Conservation (phyloP, 1,140 invertebrate genomes). For the Bombus turneri region DNA sequence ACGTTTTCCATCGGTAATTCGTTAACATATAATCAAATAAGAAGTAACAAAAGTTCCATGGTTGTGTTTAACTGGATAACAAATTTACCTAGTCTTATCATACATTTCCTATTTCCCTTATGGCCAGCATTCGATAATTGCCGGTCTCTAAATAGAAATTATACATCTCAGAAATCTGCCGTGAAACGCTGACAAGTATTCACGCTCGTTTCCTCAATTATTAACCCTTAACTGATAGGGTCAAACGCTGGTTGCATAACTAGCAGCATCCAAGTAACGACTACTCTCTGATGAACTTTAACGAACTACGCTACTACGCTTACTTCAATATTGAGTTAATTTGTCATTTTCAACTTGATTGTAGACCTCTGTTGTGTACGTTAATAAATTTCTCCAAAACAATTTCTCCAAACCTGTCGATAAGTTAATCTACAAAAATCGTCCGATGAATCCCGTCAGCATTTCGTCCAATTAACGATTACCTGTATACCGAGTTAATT, state of each 20-base stretch:
- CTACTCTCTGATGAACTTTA: background rate
- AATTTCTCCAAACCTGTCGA: background rate
- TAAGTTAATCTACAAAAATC: background rate
- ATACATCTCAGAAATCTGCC: background rate
- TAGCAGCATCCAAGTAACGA: background rate
- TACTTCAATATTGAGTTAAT: background rate
- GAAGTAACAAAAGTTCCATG: background rate
- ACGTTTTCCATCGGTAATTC: background rate
- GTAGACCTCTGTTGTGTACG: too few species aligned
- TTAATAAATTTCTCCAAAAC: background rate
- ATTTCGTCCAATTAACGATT: too few species aligned
- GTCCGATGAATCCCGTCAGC: background rate
- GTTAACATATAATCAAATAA: background rate
- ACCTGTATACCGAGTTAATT: too few species aligned
- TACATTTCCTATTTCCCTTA: too few species aligned
- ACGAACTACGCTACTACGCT: background rate
- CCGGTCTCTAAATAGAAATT: slow-evolving; percentile 2
- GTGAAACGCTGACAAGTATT: slow-evolving; percentile 18
- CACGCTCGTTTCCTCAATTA: slow-evolving; percentile 27
- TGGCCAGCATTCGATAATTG: background rate
- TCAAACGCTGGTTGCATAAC: slow-evolving; percentile 13
- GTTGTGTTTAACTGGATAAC: too few species aligned
- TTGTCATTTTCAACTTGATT: too few species aligned
- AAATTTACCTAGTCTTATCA: background rate
- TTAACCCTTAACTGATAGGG: slow-evolving; percentile 19